These are phyloP conservation scores for Blomia tropicalis DNA, from an alignment of 2,888 invertebrate species.

Conservation along the genomic window DNA sequence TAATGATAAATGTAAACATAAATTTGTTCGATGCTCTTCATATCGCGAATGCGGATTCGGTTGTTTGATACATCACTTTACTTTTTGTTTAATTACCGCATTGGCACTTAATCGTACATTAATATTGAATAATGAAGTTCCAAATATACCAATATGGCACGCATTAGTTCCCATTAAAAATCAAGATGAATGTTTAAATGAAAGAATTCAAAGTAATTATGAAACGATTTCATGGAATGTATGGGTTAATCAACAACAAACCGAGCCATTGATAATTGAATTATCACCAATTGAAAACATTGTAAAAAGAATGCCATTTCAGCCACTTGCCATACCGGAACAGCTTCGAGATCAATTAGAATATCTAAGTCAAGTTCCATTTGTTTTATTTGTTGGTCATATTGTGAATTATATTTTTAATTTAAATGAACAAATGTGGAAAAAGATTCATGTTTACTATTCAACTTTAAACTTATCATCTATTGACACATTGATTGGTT, in stretches of 20 bases:
- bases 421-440: conserved; percentile 27
- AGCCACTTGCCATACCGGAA: conserved; percentile 77
- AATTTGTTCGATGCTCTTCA: conserved; percentile 68
- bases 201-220: neutral
- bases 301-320: conserved; percentile 61
- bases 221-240: neutral
- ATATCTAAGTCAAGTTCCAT: conserved; percentile 68
- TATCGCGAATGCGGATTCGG: conserved; percentile 99
- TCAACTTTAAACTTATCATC: conserved; percentile 26
- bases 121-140: conserved; percentile 61
- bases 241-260: neutral
- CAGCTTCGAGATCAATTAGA: conserved; percentile 65
- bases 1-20: conserved; percentile 54
- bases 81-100: conserved; percentile 87
- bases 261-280: conserved; percentile 52
- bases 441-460: conserved; percentile 27
- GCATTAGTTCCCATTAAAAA: neutral
- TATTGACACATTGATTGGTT: conserved; percentile 32
- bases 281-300: conserved; percentile 92
- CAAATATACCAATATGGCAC: neutral
- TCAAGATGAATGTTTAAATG: neutral
- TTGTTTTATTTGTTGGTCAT: conserved; percentile 96
- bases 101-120: conserved; percentile 84
- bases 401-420: conserved; percentile 76
- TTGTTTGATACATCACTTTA: conserved; percentile 91